Conservation (phyloP, 2,888 invertebrate genomes). For the Achlya flavicornis region DNA sequence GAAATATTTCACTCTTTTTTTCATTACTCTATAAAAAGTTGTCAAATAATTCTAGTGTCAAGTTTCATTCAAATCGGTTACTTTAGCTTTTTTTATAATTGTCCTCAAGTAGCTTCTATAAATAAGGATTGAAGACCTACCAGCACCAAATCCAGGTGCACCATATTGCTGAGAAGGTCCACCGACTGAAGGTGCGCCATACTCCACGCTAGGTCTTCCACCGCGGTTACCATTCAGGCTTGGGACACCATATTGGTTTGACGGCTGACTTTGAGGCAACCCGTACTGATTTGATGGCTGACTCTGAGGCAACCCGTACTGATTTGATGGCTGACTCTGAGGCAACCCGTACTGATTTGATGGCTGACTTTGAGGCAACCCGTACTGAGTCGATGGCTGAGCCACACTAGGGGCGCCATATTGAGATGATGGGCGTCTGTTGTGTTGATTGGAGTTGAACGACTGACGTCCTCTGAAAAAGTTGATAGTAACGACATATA, state of each 20-base stretch:
- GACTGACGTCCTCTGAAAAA: slow-evolving; percentile 61
- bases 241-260: slow-evolving; percentile 32
- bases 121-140: slow-evolving; percentile 15
- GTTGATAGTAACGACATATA: too few relatives aligned
- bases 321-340: neutral
- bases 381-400: slow-evolving; percentile 14
- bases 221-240: neutral
- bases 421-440: slow-evolving; percentile 28
- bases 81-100: too few relatives aligned
- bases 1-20: too few relatives aligned
- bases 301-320: neutral
- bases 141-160: slow-evolving; percentile 49
- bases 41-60: too few relatives aligned
- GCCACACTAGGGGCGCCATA: slow-evolving; percentile 12
- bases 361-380: neutral
- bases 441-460: slow-evolving; percentile 23
- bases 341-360: slow-evolving; percentile 7
- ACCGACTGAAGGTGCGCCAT: slow-evolving; percentile 5
- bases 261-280: slow-evolving; percentile 19
- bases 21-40: too few relatives aligned
- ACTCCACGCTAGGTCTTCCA: neutral
- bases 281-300: slow-evolving; percentile 1
- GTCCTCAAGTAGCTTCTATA: too few relatives aligned
- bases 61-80: too few relatives aligned
- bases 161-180: slow-evolving; percentile 49